These are phyloP conservation scores for Grammomys surdaster DNA, from an alignment of 2,113 vertebrate genomes.

Conservation along the genomic window DNA sequence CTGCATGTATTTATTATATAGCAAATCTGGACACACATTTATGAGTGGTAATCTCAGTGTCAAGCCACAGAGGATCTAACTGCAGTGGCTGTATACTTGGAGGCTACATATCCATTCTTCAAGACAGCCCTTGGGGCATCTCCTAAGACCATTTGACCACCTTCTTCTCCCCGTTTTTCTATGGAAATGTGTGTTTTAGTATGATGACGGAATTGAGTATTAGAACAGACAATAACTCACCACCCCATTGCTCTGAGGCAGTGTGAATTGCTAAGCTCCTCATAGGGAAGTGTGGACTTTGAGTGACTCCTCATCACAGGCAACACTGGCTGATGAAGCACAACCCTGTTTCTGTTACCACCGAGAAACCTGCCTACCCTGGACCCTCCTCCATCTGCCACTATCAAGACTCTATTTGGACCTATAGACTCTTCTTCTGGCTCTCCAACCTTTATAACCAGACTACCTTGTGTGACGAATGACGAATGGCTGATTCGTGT, in stretches of 20 bases:
- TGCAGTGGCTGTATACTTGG: not conserved
- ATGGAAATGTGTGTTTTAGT: not conserved
- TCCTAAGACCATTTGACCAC: not conserved
- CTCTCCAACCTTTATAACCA: not conserved
- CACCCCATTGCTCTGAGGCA: fast-evolving
- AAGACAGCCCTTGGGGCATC: not conserved
- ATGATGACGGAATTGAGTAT: fast-evolving
- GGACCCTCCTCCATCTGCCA: not conserved
- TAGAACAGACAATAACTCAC: not conserved
- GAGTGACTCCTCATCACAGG: not conserved
- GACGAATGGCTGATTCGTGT: not conserved
- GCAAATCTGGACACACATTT: not conserved
- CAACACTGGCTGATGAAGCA: no score
- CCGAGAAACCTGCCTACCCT: not conserved
- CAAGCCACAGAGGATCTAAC: fast-evolving
- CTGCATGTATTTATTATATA: not conserved
- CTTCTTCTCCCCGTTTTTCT: not conserved
- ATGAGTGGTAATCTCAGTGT: not conserved
- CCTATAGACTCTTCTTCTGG: not conserved
- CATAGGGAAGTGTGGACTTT: not conserved
- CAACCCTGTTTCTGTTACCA: not conserved
- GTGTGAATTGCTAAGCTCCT: fast-evolving
- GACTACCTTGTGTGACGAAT: not conserved
- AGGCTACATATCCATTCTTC: not conserved
- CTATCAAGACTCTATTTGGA: not conserved